A percentile compares a stretch with the other conserved stretches of the same genome.
These are phyloP conservation scores for Apotomis turbidana DNA, from an alignment of 2,888 invertebrate species.

Conservation along the genomic window DNA sequence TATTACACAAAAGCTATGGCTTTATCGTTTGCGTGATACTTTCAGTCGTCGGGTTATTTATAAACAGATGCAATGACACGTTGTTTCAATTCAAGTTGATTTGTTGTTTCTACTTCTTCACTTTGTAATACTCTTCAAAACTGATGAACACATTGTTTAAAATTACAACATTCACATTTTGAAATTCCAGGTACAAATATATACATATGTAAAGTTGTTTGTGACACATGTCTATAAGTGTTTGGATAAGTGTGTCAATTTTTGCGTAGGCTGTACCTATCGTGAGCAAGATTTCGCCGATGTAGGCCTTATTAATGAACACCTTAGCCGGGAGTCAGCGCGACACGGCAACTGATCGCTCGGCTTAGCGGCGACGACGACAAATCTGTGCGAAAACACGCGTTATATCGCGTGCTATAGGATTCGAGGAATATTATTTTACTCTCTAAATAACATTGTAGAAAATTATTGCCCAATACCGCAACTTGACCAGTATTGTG, in stretches of 20 bases:
- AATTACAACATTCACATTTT: no score
- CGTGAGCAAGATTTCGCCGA: background rate
- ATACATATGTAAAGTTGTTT: no score
- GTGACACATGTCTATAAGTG: background rate
- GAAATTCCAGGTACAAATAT: no score
- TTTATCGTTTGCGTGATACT: slow-evolving; percentile 5
- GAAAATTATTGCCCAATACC: no score
- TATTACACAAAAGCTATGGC: slow-evolving; percentile 16
- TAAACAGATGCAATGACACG: background rate
- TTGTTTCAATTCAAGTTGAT: background rate
- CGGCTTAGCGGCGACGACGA: slow-evolving; percentile 8
- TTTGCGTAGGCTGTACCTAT: background rate
- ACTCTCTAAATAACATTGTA: background rate
- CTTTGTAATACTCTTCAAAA: background rate
- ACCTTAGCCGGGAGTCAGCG: slow-evolving; percentile 19
- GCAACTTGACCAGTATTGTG: no score
- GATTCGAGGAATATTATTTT: background rate
- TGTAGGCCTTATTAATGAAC: slow-evolving; percentile 27
- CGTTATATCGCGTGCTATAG: background rate
- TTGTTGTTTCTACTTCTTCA: background rate
- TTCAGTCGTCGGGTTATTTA: slow-evolving; percentile 1
- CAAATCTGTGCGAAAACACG: slow-evolving; percentile 1
- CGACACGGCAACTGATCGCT: slow-evolving; percentile 28
- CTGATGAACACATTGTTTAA: no score
- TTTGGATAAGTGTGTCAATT: background rate